Conservation (phyloP, 92 coral and sea anemone genomes). For the Paragorgia papillata region DNA sequence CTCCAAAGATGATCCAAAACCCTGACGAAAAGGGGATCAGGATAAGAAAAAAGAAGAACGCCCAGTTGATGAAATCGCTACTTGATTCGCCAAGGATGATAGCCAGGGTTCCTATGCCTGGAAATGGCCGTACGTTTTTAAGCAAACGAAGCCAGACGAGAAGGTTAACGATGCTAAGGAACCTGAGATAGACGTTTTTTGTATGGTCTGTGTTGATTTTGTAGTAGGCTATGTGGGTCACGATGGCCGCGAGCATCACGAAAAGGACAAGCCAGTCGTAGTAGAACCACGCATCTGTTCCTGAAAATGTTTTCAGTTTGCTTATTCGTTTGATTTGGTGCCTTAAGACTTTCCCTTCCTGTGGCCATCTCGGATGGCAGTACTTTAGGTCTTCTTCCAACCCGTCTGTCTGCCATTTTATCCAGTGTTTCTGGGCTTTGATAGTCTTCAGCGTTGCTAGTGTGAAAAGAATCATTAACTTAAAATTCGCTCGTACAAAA, state of each 20-base stretch:
- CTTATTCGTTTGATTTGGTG: slow-evolving; percentile 30
- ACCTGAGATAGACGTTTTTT: slow-evolving; percentile 22
- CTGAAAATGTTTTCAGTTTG: slow-evolving; percentile 24
- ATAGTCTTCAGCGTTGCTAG: slow-evolving; percentile 29
- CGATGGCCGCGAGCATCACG: slow-evolving; percentile 28
- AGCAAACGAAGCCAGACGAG: slow-evolving; percentile 35
- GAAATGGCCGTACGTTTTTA: slow-evolving; percentile 33
- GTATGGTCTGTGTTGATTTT: slow-evolving; percentile 1
- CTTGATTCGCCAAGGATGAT: slow-evolving; percentile 40
- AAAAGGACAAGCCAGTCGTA: slow-evolving; percentile 41
- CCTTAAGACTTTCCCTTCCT: slow-evolving; percentile 7
- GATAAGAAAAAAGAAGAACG: slow-evolving; percentile 24
- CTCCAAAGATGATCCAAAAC: slow-evolving; percentile 43
- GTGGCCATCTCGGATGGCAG: slow-evolving; percentile 46
- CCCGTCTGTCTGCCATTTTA: slow-evolving; percentile 31
- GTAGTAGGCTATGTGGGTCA: slow-evolving; percentile 24
- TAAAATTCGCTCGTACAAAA: no score
- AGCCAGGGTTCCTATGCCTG: slow-evolving; percentile 40
- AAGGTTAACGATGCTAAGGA: slow-evolving; percentile 27
- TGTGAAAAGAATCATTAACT: neutral
- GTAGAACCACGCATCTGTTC: slow-evolving; percentile 37
- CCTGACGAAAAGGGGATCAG: slow-evolving; percentile 27
- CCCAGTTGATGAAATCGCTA: slow-evolving; percentile 45
- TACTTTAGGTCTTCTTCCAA: slow-evolving; percentile 22
- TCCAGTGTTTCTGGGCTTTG: slow-evolving; percentile 25